These are phyloP conservation scores for Theocolax elegans DNA, from an alignment of 1,140 invertebrate genomes.

Conservation along the genomic window DNA sequence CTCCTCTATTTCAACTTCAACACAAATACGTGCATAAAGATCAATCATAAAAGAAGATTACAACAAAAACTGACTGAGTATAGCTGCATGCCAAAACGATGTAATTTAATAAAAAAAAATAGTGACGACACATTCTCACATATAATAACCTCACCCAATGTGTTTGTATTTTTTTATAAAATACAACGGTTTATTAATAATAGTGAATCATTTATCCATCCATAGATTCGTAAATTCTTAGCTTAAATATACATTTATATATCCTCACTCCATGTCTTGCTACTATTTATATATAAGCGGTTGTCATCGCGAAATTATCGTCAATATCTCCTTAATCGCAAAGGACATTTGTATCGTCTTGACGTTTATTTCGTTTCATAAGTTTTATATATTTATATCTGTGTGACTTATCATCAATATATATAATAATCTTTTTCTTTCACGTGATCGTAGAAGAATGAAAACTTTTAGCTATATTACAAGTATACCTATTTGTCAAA, in stretches of 20 bases:
- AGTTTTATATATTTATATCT: constrained; percentile 41
- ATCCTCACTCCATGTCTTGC: constrained; percentile 39
- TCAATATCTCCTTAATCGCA: constrained; percentile 30
- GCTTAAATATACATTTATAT: constrained; percentile 32
- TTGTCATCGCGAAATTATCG: constrained; percentile 33
- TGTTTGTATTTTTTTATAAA: constrained; percentile 48
- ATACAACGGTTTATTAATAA: constrained; percentile 55
- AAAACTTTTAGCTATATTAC: constrained; percentile 33
- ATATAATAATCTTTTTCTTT: constrained; percentile 39
- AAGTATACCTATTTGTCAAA: constrained; percentile 32
- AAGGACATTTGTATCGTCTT: constrained; percentile 14
- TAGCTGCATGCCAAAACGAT: neutral
- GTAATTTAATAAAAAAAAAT: neutral
- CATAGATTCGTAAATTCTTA: constrained; percentile 33
- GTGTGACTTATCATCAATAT: constrained; percentile 30
- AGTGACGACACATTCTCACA: constrained; percentile 5
- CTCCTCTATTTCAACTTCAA: too few relatives aligned
- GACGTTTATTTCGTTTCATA: constrained; percentile 9
- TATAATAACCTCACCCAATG: constrained; percentile 24
- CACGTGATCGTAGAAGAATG: constrained; percentile 33
- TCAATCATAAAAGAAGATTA: neutral
- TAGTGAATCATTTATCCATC: constrained; percentile 45
- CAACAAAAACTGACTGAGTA: constrained; percentile 1
- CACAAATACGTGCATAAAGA: too few relatives aligned
- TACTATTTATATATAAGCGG: constrained; percentile 36